These are phyloP conservation scores for Creontiades dilutus DNA, from an alignment of 2,888 invertebrate species.

Conservation along the genomic window DNA sequence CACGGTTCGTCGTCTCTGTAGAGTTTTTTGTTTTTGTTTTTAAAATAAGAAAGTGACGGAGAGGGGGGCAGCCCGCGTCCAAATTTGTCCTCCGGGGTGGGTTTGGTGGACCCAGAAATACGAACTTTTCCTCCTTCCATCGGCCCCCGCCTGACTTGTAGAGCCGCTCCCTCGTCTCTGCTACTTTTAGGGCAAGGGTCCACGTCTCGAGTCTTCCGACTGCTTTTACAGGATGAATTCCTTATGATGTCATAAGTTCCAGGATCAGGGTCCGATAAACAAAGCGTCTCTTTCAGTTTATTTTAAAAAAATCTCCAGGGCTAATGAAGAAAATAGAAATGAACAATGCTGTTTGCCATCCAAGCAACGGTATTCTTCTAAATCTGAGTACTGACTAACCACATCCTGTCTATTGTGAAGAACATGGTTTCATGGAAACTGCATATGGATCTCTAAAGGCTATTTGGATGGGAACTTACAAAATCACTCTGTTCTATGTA, in stretches of 20 bases:
- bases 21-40: constrained; percentile 3
- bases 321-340: too few species aligned
- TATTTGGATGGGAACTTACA: too few species aligned
- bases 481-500: too few species aligned
- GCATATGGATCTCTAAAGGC: too few species aligned
- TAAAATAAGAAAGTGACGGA: constrained; percentile 15
- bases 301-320: too few species aligned
- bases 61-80: constrained; percentile 49
- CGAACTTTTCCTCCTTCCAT: constrained; percentile 15
- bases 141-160: not conserved
- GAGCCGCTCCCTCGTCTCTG: not conserved
- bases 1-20: not conserved
- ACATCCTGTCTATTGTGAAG: too few species aligned
- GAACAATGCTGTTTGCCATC: too few species aligned
- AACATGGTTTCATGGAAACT: too few species aligned
- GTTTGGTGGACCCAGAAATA: constrained; percentile 8
- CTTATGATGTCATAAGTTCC: not conserved
- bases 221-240: not conserved
- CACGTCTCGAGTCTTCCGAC: not conserved
- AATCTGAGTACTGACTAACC: too few species aligned
- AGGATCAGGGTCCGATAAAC: too few species aligned
- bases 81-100: constrained; percentile 59
- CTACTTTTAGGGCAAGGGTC: constrained; percentile 12
- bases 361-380: too few species aligned
- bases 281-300: too few species aligned